These are phyloP conservation scores for Ametastegia equiseti DNA, from an alignment of 2,888 invertebrate genomes.

Conservation along the genomic window DNA sequence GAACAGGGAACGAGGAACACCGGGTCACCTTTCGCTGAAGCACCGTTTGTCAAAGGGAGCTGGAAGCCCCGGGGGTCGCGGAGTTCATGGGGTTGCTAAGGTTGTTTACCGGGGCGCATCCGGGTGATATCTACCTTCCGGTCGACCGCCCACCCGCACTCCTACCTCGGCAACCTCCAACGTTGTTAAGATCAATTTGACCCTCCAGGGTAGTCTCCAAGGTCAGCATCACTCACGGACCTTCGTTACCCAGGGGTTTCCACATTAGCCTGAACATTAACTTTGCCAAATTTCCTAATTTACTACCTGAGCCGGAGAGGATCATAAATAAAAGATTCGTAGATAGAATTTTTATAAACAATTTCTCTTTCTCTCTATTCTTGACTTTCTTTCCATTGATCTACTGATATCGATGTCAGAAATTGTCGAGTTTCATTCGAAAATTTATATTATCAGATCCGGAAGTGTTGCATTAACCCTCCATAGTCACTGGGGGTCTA, in stretches of 20 bases:
- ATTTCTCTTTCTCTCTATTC: no score
- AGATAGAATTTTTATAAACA: no score
- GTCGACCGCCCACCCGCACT: constrained; percentile 33
- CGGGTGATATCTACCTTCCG: constrained; percentile 43
- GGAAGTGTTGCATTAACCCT: no score
- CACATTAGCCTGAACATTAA: constrained; percentile 1
- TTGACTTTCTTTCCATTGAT: no score
- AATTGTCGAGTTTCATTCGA: no score
- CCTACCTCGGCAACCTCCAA: neutral
- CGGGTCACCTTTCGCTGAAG: neutral
- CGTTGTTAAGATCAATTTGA: constrained; percentile 40
- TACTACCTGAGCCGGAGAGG: neutral
- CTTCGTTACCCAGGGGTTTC: constrained; percentile 2
- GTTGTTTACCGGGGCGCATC: constrained; percentile 40
- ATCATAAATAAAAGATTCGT: neutral
- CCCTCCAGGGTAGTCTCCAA: neutral
- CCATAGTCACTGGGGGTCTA: no score
- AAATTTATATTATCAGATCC: no score
- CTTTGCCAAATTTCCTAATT: neutral
- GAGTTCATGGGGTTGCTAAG: constrained; percentile 19
- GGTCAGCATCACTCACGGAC: constrained; percentile 36
- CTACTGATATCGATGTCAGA: no score
- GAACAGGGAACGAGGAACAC: neutral
- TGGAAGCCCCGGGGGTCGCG: neutral
- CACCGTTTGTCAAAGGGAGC: constrained; percentile 36